Evolutionary conservation across 1,140 invertebrate genomes (phyloP).

Genomic region (Penaeus chinensis): DNA sequence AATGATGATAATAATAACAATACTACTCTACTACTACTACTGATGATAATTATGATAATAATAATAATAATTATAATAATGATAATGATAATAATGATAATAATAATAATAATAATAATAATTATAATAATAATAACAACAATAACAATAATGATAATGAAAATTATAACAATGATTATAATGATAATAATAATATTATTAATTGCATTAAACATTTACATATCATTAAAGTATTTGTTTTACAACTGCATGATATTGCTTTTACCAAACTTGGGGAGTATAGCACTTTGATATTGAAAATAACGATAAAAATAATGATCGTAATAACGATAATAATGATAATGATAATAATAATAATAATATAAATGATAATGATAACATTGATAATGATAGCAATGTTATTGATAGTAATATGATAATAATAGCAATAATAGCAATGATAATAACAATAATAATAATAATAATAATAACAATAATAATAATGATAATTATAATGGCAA

Average conservation of each 20-base stretch:
- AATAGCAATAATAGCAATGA: neutral
- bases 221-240: too few species aligned
- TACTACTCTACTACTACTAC: neutral
- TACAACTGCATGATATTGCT: too few species aligned
- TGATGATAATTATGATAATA: neutral
- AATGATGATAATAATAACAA: neutral
- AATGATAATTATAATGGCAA: neutral
- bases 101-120: constrained; percentile 4
- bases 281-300: neutral
- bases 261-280: too few species aligned
- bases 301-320: neutral
- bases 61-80: constrained; percentile 5
- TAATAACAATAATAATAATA: neutral
- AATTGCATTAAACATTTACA: neutral
- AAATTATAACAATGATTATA: neutral
- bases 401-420: neutral
- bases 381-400: neutral
- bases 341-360: neutral
- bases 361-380: neutral
- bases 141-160: neutral
- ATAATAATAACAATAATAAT: neutral
- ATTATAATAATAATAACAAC: neutral
- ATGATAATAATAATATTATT: neutral
- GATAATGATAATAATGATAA: neutral
- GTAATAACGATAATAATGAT: neutral